Conservation (phyloP, 2,888 invertebrate genomes). For the Spilosoma lubricipeda region DNA sequence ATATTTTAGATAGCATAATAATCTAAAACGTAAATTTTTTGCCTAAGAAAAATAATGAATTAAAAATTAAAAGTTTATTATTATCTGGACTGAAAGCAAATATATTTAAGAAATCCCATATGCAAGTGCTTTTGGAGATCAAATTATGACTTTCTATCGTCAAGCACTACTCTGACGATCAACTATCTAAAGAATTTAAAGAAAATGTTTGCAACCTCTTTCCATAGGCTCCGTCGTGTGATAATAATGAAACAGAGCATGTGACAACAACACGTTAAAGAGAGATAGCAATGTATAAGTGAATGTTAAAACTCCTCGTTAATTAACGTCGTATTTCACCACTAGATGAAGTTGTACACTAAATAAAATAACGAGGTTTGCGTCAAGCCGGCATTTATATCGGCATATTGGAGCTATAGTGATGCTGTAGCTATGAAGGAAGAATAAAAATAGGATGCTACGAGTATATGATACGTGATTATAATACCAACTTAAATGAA, state of each 20-base stretch:
- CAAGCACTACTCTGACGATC: background rate
- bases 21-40: no score
- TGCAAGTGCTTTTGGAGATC: background rate
- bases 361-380: conserved; percentile 52
- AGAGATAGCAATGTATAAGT: conserved; percentile 47
- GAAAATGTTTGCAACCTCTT: conserved; percentile 49
- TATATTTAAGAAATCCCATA: background rate
- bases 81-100: background rate
- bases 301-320: conserved; percentile 44
- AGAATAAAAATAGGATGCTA: background rate
- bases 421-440: background rate
- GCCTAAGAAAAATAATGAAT: no score
- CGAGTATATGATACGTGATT: background rate
- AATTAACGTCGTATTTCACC: conserved; percentile 54
- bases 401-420: conserved; percentile 12
- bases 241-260: conserved; percentile 59
- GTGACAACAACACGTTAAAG: conserved; percentile 39
- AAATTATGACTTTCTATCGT: background rate
- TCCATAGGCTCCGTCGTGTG: conserved; percentile 47
- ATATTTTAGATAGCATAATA: background rate
- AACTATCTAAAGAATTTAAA: background rate
- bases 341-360: conserved; percentile 51
- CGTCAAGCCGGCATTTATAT: conserved; percentile 36
- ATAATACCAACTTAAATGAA: background rate
- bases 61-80: background rate